Base-by-base conservation (phyloP, 2,797 vertebrate genomes). In the Leucoraja ocellata region DNA sequence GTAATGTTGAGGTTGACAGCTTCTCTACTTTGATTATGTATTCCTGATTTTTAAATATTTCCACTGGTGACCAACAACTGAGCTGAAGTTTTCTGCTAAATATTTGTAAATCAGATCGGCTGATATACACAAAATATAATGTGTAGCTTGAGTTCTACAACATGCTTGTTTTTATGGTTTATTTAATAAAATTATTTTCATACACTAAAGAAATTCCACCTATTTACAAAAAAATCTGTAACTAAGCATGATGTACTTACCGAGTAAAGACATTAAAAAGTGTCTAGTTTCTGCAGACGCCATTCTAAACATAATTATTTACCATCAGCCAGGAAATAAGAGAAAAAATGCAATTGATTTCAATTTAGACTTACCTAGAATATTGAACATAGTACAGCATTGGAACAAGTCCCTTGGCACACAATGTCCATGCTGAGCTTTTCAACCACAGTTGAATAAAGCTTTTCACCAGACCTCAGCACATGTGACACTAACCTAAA, bases 61-160 rank as follows among this genome's bases (percentile, higher is more conserved):
- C 96, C 96, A 95, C 95, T 96, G 96, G 96, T 96, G 96, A 94
- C 93, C 96, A 96, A 96, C 96, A 97, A 96, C 96, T 96, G 96
- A 97, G 96, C 97, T 97, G 96, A 97, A 97, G 96, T 97, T 97
- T 97, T 97, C 97, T 97, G 96, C 97, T 96, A 97, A 97, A 97
- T 97, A 97, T 97, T 97, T 97, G 97, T 96, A 97, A 96, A 95
- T 94, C 95, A 95, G 96, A 97, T 96, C 97, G 97, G 96, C 97
- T 96, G 97, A 97, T 97, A 97, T 97, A 97, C 96, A 96, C 97
- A 96, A 96, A 97, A 96, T 96, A 97, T 97, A 97, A 97, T 96
- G 96, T 97, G 96, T 97, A 96, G 96, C 96, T 97, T 97, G 97
- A 97, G 96, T 97, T 96, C 96, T 96, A 96, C 96, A 97, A 97